Percentiles rank a stretch among this genome's conserved stretches.
These are phyloP conservation scores for Picus viridis DNA, from an alignment of 2,797 vertebrate genomes.

Conservation along the genomic window DNA sequence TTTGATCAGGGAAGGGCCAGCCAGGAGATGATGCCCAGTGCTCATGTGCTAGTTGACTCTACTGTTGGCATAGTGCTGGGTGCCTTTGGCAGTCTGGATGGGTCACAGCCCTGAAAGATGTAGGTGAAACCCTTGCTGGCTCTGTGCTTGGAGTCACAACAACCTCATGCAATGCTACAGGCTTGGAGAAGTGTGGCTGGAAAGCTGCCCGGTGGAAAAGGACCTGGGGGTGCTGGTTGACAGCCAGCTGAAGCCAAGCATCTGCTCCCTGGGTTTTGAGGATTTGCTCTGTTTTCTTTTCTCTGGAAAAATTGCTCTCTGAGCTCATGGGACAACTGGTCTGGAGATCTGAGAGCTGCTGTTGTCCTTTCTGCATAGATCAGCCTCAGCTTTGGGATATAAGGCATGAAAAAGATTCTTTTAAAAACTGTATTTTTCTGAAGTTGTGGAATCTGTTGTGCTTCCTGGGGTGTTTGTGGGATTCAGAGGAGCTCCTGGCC, in stretches of 20 bases:
- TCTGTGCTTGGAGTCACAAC: neutral
- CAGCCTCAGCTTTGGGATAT: neutral
- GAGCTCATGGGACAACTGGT: neutral
- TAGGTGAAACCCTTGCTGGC: neutral
- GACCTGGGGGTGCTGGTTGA: no score
- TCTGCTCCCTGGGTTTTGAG: neutral
- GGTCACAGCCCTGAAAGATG: neutral
- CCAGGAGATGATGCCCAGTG: neutral
- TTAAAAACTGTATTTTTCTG: neutral
- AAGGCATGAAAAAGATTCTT: neutral
- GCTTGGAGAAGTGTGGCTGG: no score
- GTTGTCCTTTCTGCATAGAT: neutral
- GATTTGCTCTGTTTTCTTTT: neutral
- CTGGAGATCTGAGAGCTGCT: neutral
- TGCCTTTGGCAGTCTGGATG: neutral
- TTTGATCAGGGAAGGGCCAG: neutral
- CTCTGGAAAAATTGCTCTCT: neutral
- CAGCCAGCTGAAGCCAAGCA: neutral
- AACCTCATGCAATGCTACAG: no score
- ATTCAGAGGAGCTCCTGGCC: neutral
- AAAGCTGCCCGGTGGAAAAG: no score
- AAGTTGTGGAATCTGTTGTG: neutral
- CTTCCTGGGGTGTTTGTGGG: neutral
- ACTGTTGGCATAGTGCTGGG: rapidly evolving
- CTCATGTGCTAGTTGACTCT: neutral